Evolutionary conservation across 2,797 vertebrate genomes (phyloP).

Genomic region (Enteromius trimaculatus): DNA sequence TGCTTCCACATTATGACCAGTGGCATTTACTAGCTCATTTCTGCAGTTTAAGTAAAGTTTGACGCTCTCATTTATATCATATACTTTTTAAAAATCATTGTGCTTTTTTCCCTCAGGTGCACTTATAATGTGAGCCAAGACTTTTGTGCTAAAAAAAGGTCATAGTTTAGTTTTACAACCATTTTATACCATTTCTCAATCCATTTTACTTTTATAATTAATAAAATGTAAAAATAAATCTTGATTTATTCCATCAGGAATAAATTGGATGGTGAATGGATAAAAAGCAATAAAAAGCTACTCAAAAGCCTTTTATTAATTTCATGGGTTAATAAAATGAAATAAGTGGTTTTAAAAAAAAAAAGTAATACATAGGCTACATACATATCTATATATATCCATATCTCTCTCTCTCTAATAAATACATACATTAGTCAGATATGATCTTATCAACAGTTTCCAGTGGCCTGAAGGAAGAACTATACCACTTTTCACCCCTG

Average conservation of each 20-base stretch:
- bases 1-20: conserved; percentile 31
- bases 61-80: not conserved
- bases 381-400: too few relatives aligned
- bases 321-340: not conserved
- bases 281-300: not conserved
- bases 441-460: not conserved
- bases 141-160: not conserved
- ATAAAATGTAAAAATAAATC: not conserved
- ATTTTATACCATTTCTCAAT: not conserved
- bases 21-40: conserved; percentile 46
- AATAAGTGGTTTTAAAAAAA: not conserved
- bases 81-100: not conserved
- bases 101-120: not conserved
- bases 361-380: not conserved
- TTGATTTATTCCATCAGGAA: not conserved
- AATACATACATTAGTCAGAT: not conserved
- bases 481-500: conserved; percentile 16
- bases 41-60: conserved; percentile 23
- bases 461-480: not conserved
- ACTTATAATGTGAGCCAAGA: not conserved
- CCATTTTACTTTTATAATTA: not conserved
- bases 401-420: not conserved
- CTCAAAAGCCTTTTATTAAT: not conserved
- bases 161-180: not conserved
- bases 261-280: not conserved